These are phyloP conservation scores for Otocyon megalotis DNA, from an alignment of 2,113 vertebrate species.

Conservation along the genomic window DNA sequence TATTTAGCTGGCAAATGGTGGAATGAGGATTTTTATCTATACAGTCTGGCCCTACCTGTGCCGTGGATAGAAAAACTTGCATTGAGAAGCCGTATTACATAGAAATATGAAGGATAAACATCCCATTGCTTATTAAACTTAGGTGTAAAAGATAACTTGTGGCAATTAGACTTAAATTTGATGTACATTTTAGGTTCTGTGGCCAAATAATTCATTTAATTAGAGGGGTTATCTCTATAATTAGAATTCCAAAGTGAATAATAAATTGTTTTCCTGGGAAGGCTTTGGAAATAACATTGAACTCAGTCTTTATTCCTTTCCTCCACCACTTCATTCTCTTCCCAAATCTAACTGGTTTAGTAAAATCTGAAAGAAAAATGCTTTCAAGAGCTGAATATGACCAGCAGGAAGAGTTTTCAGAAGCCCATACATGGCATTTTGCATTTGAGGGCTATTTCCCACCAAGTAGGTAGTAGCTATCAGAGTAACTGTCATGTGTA, in stretches of 20 bases:
- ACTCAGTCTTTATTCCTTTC: constrained; percentile 25
- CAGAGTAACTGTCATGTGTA: constrained; percentile 11
- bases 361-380: constrained; percentile 40
- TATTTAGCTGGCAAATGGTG: background rate
- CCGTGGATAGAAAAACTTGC: background rate
- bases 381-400: constrained; percentile 21
- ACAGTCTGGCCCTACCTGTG: no score
- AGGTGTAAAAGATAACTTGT: background rate
- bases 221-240: background rate
- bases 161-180: constrained; percentile 25
- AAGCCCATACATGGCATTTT: background rate
- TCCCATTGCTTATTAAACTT: background rate
- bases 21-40: background rate
- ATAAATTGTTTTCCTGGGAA: constrained; percentile 16
- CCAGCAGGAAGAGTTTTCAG: constrained; percentile 13
- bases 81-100: background rate
- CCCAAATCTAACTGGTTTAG: constrained; percentile 31
- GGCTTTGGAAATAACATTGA: constrained; percentile 40
- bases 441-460: background rate
- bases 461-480: background rate
- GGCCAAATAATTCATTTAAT: constrained; percentile 31
- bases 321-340: constrained; percentile 39
- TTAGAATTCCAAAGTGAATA: constrained; percentile 35
- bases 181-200: constrained; percentile 40
- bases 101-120: background rate